These are phyloP conservation scores for Chitala chitala DNA, from an alignment of 2,113 vertebrate genomes.

Conservation along the genomic window DNA sequence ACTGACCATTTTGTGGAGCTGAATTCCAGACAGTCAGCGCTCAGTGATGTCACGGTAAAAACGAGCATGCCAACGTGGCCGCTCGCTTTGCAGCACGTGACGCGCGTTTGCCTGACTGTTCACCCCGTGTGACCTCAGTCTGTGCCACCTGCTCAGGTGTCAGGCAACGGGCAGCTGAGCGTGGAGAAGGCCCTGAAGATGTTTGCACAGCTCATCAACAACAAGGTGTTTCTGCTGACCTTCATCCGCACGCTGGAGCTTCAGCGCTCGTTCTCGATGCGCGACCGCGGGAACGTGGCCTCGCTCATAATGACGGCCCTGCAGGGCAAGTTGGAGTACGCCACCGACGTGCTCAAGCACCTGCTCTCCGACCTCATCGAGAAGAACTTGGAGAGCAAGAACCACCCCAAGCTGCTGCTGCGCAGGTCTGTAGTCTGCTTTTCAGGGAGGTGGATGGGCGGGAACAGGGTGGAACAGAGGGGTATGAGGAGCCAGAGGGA, in stretches of 20 bases:
- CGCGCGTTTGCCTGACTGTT: not conserved
- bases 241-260: conserved; percentile 93
- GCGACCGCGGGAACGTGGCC: conserved; percentile 93
- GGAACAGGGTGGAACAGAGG: not conserved
- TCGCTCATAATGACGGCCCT: conserved; percentile 97
- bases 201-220: conserved; percentile 96
- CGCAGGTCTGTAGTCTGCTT: conserved; percentile 72
- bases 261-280: conserved; percentile 97
- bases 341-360: conserved; percentile 94
- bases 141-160: too few relatives aligned
- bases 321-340: conserved; percentile 91
- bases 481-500: not conserved
- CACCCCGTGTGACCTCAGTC: too few relatives aligned
- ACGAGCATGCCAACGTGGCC: not conserved
- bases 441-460: not conserved
- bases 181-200: conserved; percentile 96
- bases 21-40: too few relatives aligned
- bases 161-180: conserved; percentile 86
- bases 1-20: not conserved
- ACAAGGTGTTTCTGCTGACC: conserved; percentile 93
- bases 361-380: conserved; percentile 93
- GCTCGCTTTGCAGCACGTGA: not conserved
- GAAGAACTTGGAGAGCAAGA: conserved; percentile 97
- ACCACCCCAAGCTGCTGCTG: conserved; percentile 94
- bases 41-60: too few relatives aligned